Evolutionary conservation across 2,888 invertebrate species (phyloP), one percentile per base, ranked within the genome.

Genomic region (Bhutanitis thaidina): DNA sequence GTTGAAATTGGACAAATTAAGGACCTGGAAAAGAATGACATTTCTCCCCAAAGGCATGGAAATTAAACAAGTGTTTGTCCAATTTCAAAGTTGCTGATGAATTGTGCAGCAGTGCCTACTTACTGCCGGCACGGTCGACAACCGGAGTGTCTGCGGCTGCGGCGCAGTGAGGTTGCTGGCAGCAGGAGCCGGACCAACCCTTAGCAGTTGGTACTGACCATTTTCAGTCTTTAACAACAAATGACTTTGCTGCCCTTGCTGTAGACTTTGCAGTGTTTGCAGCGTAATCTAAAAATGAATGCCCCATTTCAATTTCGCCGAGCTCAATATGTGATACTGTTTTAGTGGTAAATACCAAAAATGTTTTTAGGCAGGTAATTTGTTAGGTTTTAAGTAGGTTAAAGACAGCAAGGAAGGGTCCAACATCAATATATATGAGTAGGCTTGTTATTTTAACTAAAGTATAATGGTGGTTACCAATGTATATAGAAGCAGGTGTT

Each of bases 191-290:
- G 96, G 95, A 61, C 96, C 96, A 25, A 67, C 65, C 80, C 97
- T 93, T 76, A 98, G 91, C 80, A 98, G 91, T 87, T 98, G 97
- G 88, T 95, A 96, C 85, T 97, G 97, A 74, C 98, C 98, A 91
- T 96, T 97, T 91, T 98, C 98, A 76, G 98, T 98, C 92, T 97
- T 98, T 82, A 98, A 92, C 78, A 98, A 92, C 81, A 98, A 92
- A 85, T 92, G 92, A 80, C 97, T 96, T 85, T 95, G 96, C 82
- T 96, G 95, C 78, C 96, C 95, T 64, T 95, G 94, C 90, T 95
- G 96, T 63, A 96, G 92, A 77, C 94, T 94, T 84, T 95, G 95
- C 71, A 97, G 91, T 75, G 96, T 92, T 91, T 96, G 96, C 86
- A 97, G 92, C 71, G 97, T 96, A 90, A 96, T 94, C 93, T 95